Base-by-base conservation (phyloP, 2,888 invertebrate genomes). In the Erebia palarica region DNA sequence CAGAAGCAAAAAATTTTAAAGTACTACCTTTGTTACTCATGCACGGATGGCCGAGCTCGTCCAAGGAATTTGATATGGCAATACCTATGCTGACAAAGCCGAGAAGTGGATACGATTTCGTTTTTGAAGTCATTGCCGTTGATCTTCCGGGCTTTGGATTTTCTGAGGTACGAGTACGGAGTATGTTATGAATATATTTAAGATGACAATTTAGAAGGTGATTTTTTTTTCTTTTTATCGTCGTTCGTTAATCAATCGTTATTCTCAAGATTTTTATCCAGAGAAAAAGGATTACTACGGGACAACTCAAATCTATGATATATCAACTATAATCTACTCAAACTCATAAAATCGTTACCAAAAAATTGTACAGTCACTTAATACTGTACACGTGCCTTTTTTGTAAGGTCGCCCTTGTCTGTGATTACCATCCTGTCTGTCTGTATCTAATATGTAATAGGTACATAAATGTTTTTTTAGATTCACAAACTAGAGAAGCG, bases 21-120 rank as follows among this genome's bases (percentile, higher is more conserved):
- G 84, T 90, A 1, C 74, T 96, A 27, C 97, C 97, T 0, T 78
- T 98, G 57, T 85, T 98, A 1, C 78, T 98, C 76, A 82, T 96
- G 61, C 98, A 98, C 79, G 98, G 98, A 16, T 98, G 98, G 98
- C 98, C 98, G 0, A 97, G 97, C 69, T 96, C 96, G 0, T 94
- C 97, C 0, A 95, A 96, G 67, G 97, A 98, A 85, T 97, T 97
- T 82, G 95, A 95, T 79, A 96, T 96, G 77, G 91, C 97, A 10
- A 95, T 97, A 77, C 96, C 96, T 0, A 78, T 95, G 65, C 81
- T 97, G 63, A 95, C 95, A 0, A 92, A 88, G 0, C 94, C 94
- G 0, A 92, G 86, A 61, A 82, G 89, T 0, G 94, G 94, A 66
- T 90, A 90, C 27, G 91, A 95, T 71, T 95, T 95, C 75, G 95